These are phyloP conservation scores for Dasypogon diadema DNA, from an alignment of 2,888 invertebrate genomes.

Conservation along the genomic window DNA sequence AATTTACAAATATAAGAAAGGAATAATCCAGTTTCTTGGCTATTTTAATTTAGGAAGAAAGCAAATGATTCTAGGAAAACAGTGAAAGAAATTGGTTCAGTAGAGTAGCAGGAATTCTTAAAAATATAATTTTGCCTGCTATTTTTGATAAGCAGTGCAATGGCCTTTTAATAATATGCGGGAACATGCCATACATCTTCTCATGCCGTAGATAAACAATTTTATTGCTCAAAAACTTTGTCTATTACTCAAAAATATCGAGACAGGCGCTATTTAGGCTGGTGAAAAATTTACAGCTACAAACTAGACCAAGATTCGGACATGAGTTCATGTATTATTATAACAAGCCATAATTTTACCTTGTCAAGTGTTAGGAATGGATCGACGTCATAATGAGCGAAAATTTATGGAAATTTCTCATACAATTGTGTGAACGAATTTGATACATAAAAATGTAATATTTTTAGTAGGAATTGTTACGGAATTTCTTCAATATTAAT, in stretches of 20 bases:
- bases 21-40: neutral
- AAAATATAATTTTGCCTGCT: slow-evolving; percentile 34
- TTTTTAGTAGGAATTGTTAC: no score
- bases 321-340: slow-evolving; percentile 21
- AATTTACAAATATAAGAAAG: neutral
- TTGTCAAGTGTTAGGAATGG: no score
- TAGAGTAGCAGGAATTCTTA: slow-evolving; percentile 19
- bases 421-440: no score
- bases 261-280: slow-evolving; percentile 14
- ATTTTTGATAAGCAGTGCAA: slow-evolving; percentile 34
- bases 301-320: slow-evolving; percentile 24
- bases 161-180: slow-evolving; percentile 35
- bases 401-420: no score
- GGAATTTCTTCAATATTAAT: no score
- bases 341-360: no score
- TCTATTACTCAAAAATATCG: slow-evolving; percentile 42
- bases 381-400: no score
- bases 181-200: slow-evolving; percentile 12
- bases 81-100: slow-evolving; percentile 37
- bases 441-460: no score
- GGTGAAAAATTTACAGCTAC: slow-evolving; percentile 22
- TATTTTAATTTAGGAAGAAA: slow-evolving; percentile 1
- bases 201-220: slow-evolving; percentile 23
- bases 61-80: slow-evolving; percentile 27
- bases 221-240: slow-evolving; percentile 37